phyloP scores from a whole-genome alignment of 2,797 vertebrate species.

The Cuniculus paca region DNA sequence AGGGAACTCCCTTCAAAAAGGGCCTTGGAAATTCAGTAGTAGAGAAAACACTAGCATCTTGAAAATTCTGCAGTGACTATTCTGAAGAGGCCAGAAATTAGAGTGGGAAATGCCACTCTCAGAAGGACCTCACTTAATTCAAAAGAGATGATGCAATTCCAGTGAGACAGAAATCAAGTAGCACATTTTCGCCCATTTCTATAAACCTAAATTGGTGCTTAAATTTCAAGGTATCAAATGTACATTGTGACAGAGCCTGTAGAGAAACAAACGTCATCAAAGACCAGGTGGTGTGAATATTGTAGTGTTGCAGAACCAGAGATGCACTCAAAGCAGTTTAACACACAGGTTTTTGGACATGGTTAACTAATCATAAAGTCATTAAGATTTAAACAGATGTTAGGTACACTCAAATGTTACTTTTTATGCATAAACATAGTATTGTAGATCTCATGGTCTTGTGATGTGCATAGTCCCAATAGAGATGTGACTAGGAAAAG shows the following conservation, averaged over 20 bases:
- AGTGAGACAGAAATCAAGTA: neutral
- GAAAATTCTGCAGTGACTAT: neutral
- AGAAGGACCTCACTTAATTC: neutral
- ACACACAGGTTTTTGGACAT: neutral
- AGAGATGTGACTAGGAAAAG: neutral
- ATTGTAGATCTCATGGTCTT: neutral
- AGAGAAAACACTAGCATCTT: neutral
- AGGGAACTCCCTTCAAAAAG: neutral
- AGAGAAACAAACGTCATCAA: neutral
- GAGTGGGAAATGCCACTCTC: neutral
- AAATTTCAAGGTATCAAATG: neutral
- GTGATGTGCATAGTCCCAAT: neutral
- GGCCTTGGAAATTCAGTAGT: neutral
- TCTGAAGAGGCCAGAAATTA: neutral
- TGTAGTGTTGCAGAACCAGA: neutral
- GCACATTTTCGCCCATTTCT: neutral
- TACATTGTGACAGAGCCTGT: neutral
- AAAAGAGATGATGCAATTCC: neutral
- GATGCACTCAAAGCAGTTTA: neutral
- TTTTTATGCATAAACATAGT: neutral
- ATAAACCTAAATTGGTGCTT: neutral
- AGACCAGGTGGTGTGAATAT: neutral
- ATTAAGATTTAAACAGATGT: neutral
- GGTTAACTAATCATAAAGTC: neutral
- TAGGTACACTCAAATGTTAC: neutral